A percentile compares a stretch with the other conserved stretches of the same genome.
phyloP scores from a whole-genome alignment of 1,140 invertebrate species.

The Trichonephila inaurata region DNA sequence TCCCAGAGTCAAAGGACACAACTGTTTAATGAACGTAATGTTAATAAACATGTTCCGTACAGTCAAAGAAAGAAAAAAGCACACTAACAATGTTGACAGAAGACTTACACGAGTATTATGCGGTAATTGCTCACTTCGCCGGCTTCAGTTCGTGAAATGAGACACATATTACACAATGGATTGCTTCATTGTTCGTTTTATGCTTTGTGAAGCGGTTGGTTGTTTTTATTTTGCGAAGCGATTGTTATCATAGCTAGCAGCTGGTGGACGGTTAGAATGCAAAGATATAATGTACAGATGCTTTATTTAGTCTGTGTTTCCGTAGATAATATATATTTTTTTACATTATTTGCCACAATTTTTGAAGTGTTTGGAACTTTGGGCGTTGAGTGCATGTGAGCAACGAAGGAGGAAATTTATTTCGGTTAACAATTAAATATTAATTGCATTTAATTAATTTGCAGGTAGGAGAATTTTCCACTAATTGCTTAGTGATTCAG shows the following conservation, averaged over 20 bases:
- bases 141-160: background rate
- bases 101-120: background rate
- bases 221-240: background rate
- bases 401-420: no score
- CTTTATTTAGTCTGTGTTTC: background rate
- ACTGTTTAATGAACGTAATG: no score
- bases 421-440: no score
- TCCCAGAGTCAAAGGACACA: no score
- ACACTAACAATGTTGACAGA: background rate
- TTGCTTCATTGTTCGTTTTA: background rate
- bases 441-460: no score
- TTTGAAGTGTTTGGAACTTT: background rate
- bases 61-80: no score
- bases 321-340: background rate
- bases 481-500: no score
- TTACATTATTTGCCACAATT: background rate
- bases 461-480: no score
- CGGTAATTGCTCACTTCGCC: background rate
- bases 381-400: no score
- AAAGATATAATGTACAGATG: background rate
- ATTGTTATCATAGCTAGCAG: background rate
- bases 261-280: background rate
- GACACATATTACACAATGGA: background rate
- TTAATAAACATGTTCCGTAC: no score
- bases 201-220: background rate